Conservation (phyloP, 2,113 vertebrate species). For the Caranx ignobilis region DNA sequence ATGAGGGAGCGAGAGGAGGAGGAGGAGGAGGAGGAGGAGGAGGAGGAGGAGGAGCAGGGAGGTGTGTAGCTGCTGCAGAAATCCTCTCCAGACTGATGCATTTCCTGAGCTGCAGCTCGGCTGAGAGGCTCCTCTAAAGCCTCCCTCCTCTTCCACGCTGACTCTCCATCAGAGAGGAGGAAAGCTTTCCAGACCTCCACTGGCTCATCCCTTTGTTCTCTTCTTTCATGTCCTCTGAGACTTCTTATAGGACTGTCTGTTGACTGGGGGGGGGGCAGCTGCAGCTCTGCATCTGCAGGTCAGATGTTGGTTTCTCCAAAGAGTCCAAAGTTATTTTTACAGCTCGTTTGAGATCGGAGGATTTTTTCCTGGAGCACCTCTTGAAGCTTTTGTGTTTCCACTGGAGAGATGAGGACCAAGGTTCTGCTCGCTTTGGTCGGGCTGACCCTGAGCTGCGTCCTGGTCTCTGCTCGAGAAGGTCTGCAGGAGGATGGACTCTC, state of each 20-base stretch:
- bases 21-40: slow-evolving; percentile 40
- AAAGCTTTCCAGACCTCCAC: slow-evolving; percentile 30
- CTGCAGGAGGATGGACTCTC: slow-evolving; percentile 12
- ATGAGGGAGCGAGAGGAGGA: slow-evolving; percentile 67
- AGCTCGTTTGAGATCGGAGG: slow-evolving; percentile 3
- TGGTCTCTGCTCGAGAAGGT: slow-evolving; percentile 44
- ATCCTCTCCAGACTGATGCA: slow-evolving; percentile 54
- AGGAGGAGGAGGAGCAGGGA: slow-evolving; percentile 47
- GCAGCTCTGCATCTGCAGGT: slow-evolving; percentile 57
- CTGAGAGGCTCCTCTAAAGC: slow-evolving; percentile 48
- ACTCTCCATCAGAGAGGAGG: slow-evolving; percentile 30
- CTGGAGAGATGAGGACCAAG: slow-evolving; percentile 62
- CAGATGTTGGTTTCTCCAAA: slow-evolving; percentile 46
- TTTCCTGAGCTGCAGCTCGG: slow-evolving; percentile 41
- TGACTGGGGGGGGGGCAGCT: background rate
- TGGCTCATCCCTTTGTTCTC: slow-evolving; percentile 47
- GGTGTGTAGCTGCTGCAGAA: slow-evolving; percentile 49
- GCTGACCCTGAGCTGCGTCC: slow-evolving; percentile 54
- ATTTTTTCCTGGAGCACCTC: slow-evolving; percentile 13
- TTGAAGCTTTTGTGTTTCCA: background rate
- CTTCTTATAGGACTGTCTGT: slow-evolving; percentile 23
- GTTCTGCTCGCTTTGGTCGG: slow-evolving; percentile 59
- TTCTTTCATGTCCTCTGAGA: slow-evolving; percentile 35
- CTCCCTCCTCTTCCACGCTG: slow-evolving; percentile 19
- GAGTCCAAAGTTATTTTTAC: slow-evolving; percentile 19